A percentile compares a stretch with the other conserved stretches of the same genome.
These are phyloP conservation scores for Limonius californicus DNA, from an alignment of 1,140 invertebrate genomes.

Conservation along the genomic window DNA sequence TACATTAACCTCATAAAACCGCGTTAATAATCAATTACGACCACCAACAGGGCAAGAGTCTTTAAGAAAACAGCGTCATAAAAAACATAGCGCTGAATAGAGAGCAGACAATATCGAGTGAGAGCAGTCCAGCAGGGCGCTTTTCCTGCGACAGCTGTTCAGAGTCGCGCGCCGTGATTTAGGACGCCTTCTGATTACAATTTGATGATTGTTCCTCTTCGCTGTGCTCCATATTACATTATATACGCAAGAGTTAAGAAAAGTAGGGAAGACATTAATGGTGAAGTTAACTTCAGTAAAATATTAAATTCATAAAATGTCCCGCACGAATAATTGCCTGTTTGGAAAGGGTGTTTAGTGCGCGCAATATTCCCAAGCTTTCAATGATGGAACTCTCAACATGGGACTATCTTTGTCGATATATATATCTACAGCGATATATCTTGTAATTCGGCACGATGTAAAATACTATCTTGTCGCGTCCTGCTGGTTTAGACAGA, in stretches of 20 bases:
- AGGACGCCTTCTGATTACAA: slow-evolving; percentile 44
- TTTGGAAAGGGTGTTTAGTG: background rate
- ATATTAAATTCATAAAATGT: slow-evolving; percentile 32
- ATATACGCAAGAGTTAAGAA: slow-evolving; percentile 39
- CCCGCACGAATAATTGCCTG: background rate
- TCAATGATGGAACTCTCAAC: too few relatives aligned
- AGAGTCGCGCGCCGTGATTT: slow-evolving; percentile 40
- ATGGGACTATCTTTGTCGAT: too few relatives aligned
- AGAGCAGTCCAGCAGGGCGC: slow-evolving; percentile 7
- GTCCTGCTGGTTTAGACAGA: too few relatives aligned
- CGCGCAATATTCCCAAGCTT: background rate
- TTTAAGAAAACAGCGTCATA: slow-evolving; percentile 3
- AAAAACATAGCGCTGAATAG: slow-evolving; percentile 10
- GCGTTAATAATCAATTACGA: slow-evolving; percentile 8
- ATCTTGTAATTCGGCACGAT: too few relatives aligned
- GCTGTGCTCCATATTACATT: slow-evolving; percentile 33
- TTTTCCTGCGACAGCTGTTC: slow-evolving; percentile 32
- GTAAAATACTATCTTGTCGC: too few relatives aligned
- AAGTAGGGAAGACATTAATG: slow-evolving; percentile 38
- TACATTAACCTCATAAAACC: background rate
- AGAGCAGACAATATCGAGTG: slow-evolving; percentile 7
- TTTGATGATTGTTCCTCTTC: slow-evolving; percentile 44
- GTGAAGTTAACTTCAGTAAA: slow-evolving; percentile 35
- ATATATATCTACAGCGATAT: too few relatives aligned
- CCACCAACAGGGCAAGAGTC: background rate